These are phyloP conservation scores for Lymantria dispar DNA, from an alignment of 2,888 invertebrate genomes.

Conservation along the genomic window DNA sequence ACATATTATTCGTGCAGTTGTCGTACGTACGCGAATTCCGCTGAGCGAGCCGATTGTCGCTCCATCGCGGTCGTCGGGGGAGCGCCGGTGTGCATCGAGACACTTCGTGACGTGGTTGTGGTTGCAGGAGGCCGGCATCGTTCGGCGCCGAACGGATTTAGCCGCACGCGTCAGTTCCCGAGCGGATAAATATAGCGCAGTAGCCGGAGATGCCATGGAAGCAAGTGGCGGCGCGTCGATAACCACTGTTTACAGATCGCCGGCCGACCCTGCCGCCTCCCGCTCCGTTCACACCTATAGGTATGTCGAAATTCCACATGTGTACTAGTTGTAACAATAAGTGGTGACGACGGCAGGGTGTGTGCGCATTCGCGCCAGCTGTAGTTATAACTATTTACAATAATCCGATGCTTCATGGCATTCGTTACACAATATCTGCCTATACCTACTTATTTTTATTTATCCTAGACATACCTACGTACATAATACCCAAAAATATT, in stretches of 20 bases:
- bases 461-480: too few relatives aligned
- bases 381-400: too few relatives aligned
- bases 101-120: conserved; percentile 75
- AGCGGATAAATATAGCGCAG: conserved; percentile 77
- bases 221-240: conserved; percentile 78
- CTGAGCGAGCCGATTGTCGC: conserved; percentile 58
- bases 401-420: too few relatives aligned
- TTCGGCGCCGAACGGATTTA: conserved; percentile 78
- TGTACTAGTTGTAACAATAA: conserved; percentile 57
- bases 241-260: conserved; percentile 79
- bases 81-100: conserved; percentile 50
- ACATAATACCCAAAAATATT: too few relatives aligned
- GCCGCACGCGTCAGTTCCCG: conserved; percentile 75
- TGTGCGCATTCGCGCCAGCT: conserved; percentile 22
- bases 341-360: conserved; percentile 38
- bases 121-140: conserved; percentile 77
- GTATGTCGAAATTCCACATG: conserved; percentile 66
- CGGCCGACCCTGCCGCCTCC: conserved; percentile 75
- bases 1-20: conserved; percentile 26
- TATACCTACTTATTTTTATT: too few relatives aligned
- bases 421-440: too few relatives aligned
- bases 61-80: conserved; percentile 44
- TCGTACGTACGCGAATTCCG: conserved; percentile 64
- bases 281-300: conserved; percentile 69
- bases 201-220: conserved; percentile 72